Percentiles rank a stretch among this genome's conserved stretches.
phyloP scores from a whole-genome alignment of 2,888 invertebrate genomes.

The Cheilosia vernalis region DNA sequence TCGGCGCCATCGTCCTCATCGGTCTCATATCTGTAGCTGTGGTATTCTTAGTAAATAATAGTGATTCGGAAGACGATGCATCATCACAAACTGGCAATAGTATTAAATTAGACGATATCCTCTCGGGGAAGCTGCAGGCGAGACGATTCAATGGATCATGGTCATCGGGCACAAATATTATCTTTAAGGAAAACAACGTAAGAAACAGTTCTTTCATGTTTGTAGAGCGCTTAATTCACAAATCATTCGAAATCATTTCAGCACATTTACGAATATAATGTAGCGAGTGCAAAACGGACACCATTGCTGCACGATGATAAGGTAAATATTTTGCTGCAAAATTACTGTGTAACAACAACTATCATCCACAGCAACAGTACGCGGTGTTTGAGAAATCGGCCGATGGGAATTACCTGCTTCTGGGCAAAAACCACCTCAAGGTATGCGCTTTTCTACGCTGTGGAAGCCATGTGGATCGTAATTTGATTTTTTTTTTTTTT shows the following conservation, averaged over 20 bases:
- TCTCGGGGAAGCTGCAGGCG: slow-evolving; percentile 87
- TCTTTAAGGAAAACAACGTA: slow-evolving; percentile 85
- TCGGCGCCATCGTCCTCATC: slow-evolving; percentile 85
- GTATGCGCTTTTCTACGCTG: slow-evolving; percentile 80
- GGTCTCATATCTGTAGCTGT: slow-evolving; percentile 86
- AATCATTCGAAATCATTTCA: slow-evolving; percentile 55
- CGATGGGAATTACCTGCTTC: slow-evolving; percentile 86
- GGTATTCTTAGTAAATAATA: slow-evolving; percentile 84
- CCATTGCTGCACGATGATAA: slow-evolving; percentile 77
- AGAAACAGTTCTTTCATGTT: slow-evolving; percentile 48
- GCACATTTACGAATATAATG: slow-evolving; percentile 80
- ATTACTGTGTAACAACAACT: background rate
- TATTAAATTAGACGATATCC: slow-evolving; percentile 88
- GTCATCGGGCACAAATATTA: slow-evolving; percentile 88
- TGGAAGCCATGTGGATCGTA: background rate
- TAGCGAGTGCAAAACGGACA: slow-evolving; percentile 76
- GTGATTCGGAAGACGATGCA: slow-evolving; percentile 62
- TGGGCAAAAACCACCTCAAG: slow-evolving; percentile 87
- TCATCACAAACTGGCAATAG: slow-evolving; percentile 81
- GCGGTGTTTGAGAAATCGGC: slow-evolving; percentile 86
- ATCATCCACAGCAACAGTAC: slow-evolving; percentile 78
- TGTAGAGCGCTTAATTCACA: background rate
- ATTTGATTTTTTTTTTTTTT: slow-evolving; percentile 76
- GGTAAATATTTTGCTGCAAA: slow-evolving; percentile 32
- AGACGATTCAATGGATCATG: slow-evolving; percentile 91